Evolutionary conservation across 2,797 vertebrate genomes (phyloP).

Genomic region (Todus mexicanus): DNA sequence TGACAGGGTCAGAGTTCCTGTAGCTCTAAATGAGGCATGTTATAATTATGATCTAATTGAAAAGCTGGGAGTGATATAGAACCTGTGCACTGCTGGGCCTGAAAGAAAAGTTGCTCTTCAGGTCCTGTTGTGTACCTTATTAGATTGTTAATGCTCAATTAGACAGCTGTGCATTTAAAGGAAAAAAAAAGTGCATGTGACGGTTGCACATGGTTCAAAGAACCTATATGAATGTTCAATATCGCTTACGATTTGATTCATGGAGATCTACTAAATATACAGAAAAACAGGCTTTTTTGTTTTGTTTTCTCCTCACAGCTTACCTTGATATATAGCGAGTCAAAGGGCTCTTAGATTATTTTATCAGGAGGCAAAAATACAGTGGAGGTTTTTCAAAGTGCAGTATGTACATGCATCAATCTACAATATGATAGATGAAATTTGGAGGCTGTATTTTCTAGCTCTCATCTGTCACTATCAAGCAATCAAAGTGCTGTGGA

Average conservation of each 20-base stretch:
- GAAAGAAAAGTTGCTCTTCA: conserved; percentile 54
- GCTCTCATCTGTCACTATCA: background rate
- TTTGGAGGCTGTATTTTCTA: background rate
- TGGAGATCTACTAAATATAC: background rate
- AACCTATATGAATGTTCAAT: background rate
- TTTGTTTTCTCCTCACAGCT: background rate
- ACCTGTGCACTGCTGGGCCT: conserved; percentile 52
- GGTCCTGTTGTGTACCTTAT: conserved; percentile 62
- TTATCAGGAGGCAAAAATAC: background rate
- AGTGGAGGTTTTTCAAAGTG: background rate
- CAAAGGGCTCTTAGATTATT: background rate
- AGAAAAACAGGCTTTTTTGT: background rate
- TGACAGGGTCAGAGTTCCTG: conserved; percentile 72
- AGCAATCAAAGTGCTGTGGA: background rate
- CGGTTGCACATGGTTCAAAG: conserved; percentile 17
- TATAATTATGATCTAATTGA: conserved; percentile 86
- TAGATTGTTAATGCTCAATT: conserved; percentile 72
- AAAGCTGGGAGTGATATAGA: conserved; percentile 77
- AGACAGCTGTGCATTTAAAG: conserved; percentile 37
- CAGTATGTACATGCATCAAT: background rate
- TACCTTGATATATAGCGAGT: background rate
- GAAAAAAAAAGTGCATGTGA: background rate
- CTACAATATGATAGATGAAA: background rate
- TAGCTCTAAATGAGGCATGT: conserved; percentile 78
- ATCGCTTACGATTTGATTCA: background rate